phyloP scores from a whole-genome alignment of 2,888 invertebrate genomes.

The Dendrolimus pini region DNA sequence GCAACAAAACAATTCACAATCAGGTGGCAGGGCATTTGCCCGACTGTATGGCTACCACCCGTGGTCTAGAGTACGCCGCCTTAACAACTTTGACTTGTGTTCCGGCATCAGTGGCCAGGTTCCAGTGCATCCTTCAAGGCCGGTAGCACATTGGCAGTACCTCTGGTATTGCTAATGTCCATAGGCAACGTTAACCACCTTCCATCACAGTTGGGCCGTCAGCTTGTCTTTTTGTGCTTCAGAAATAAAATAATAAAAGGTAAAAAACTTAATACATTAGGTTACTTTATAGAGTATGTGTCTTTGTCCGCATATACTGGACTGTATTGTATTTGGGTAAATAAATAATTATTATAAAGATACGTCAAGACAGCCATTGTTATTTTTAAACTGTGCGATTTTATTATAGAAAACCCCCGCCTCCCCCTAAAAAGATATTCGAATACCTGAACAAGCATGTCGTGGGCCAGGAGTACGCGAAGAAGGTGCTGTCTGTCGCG shows the following conservation, averaged over 20 bases:
- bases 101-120: neutral
- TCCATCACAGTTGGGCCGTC: neutral
- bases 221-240: neutral
- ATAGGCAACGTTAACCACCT: neutral
- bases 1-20: no score
- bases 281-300: no score
- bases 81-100: no score
- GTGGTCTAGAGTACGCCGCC: no score
- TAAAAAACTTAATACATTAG: no score
- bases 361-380: no score
- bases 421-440: constrained; percentile 97
- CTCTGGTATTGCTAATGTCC: neutral
- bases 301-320: no score
- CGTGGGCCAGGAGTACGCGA: constrained; percentile 97
- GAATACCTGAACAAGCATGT: constrained; percentile 98
- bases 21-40: no score
- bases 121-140: neutral
- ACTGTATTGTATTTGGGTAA: no score
- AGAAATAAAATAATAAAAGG: neutral
- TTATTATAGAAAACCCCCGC: constrained; percentile 87
- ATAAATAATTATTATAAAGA: no score
- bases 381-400: neutral
- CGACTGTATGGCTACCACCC: no score
- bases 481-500: constrained; percentile 97
- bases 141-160: neutral